Evolutionary conservation across 2,113 vertebrate species (phyloP), one percentile per base, ranked within the genome.

Genomic region (Mesocricetus auratus): DNA sequence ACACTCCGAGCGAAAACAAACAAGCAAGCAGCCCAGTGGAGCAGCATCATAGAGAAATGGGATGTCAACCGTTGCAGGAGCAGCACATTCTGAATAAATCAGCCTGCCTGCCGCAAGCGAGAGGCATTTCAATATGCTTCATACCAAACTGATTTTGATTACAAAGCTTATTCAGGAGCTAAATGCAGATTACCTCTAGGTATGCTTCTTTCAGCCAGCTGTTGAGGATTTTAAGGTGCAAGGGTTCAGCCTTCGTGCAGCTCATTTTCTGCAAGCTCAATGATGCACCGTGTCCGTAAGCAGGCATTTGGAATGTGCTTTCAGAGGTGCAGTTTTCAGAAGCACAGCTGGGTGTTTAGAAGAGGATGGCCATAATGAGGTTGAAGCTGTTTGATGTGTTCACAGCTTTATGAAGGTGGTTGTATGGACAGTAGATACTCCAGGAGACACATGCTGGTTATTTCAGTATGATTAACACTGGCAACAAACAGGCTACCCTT

Each of bases 61-160:
- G 94, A 92, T 89, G 56, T 96, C 90, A 95, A 66, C 5, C 42
- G 78, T 89, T 97, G 88, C 90, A 66, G 89, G 94, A 97, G 94
- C 94, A 97, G 91, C 93, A 79, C 96, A 95, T 71, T 68, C 85
- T 95, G 96, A 97, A 97, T 98, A 98, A 97, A 98, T 98, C 96
- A 97, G 64, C 45, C 53, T 69, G 85, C 89, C 4, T 24, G 94
- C 86, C 82, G 86, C 64, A 98, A 98, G 97, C 94, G 89, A 97
- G 98, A 97, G 62, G 68, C 83, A 96, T 98, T 97, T 98, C 9
- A 0, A 95, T 98, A 96, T 50, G 94, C 96, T 98, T 98, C 98
- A 91, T 94, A 92, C 88, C 97, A 97, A 98, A 98, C 97, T 97
- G 94, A 96, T 98, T 98, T 96, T 98, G 96, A 98, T 98, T 98